phyloP scores from a whole-genome alignment of 2,888 invertebrate genomes.

The Cosmia trapezina region DNA sequence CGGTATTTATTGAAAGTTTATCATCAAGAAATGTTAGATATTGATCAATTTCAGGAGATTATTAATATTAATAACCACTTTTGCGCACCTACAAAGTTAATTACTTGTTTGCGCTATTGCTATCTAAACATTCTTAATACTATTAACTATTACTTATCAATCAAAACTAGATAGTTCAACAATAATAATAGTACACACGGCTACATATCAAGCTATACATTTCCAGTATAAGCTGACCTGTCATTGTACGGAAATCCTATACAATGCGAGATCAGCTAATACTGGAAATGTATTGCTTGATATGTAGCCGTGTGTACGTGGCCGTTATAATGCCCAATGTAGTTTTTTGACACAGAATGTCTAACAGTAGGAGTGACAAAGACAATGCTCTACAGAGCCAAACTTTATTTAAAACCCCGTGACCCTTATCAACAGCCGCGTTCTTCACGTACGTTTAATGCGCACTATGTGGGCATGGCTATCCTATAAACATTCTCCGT shows the following conservation, averaged over 20 bases:
- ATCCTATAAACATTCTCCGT: neutral
- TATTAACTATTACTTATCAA: neutral
- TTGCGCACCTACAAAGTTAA: neutral
- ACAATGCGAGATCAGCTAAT: too few relatives aligned
- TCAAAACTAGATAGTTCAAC: neutral
- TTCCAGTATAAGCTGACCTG: too few relatives aligned
- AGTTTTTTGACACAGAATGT: neutral
- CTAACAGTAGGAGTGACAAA: neutral
- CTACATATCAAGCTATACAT: too few relatives aligned
- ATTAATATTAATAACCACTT: neutral
- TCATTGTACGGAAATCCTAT: too few relatives aligned
- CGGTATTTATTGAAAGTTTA: constrained; percentile 51
- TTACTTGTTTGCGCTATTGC: neutral
- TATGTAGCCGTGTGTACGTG: too few relatives aligned
- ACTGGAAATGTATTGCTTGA: too few relatives aligned
- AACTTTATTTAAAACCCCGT: neutral
- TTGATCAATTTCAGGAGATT: constrained; percentile 23
- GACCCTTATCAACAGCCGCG: neutral
- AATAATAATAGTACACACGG: neutral
- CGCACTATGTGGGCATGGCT: neutral
- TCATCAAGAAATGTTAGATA: constrained; percentile 25
- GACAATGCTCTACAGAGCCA: neutral
- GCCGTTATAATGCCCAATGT: neutral
- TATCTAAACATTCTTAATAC: neutral
- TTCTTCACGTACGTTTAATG: neutral